A percentile compares a stretch with the other conserved stretches of the same genome.
These are phyloP conservation scores for Ochropacha duplaris DNA, from an alignment of 2,888 invertebrate species.

Conservation along the genomic window DNA sequence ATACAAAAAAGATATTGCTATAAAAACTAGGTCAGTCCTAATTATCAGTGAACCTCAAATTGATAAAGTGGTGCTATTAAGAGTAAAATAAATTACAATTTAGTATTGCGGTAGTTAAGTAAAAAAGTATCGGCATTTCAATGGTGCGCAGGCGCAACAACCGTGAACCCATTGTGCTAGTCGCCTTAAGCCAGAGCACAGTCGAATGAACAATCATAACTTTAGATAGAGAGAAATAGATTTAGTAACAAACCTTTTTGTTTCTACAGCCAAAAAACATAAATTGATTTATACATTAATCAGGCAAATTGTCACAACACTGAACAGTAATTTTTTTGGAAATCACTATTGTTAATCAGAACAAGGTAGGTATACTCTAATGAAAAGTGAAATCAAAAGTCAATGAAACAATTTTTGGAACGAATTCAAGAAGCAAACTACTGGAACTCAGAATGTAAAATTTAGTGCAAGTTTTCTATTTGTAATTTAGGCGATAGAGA, in stretches of 20 bases:
- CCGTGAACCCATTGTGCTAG: slow-evolving; percentile 21
- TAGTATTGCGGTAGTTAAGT: slow-evolving; percentile 31
- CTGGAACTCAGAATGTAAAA: too few species aligned
- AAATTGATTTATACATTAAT: slow-evolving; percentile 1
- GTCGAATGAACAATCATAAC: slow-evolving; percentile 3
- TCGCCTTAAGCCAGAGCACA: neutral
- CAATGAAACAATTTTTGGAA: neutral
- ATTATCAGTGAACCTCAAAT: slow-evolving; percentile 42
- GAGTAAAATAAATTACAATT: slow-evolving; percentile 52
- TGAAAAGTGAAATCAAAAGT: neutral
- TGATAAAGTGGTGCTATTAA: slow-evolving; percentile 50
- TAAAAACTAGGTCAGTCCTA: slow-evolving; percentile 55
- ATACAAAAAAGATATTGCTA: slow-evolving; percentile 35
- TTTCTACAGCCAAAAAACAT: neutral
- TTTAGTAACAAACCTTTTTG: neutral
- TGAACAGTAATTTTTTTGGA: neutral
- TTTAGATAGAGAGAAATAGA: too few species aligned
- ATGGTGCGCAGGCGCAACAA: slow-evolving; percentile 21
- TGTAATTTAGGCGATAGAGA: too few species aligned
- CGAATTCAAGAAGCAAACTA: too few species aligned
- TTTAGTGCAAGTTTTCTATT: too few species aligned
- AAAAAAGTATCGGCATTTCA: slow-evolving; percentile 30
- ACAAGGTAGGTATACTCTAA: neutral
- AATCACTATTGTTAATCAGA: neutral
- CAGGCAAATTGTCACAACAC: neutral